Base-by-base conservation (phyloP, 2,113 vertebrate genomes). In the Circaetus gallicus region DNA sequence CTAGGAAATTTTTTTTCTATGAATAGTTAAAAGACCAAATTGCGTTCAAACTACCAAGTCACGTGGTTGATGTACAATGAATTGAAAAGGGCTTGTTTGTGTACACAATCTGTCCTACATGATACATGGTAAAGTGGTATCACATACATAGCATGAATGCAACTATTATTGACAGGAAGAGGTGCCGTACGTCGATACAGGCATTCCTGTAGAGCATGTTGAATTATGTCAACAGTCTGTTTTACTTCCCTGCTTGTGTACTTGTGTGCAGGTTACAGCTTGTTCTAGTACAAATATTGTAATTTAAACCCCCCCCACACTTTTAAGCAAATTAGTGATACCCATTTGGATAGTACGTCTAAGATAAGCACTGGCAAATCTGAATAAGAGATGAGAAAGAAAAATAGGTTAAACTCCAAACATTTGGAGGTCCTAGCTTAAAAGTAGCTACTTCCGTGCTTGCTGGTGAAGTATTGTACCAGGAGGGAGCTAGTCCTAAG, bases 231-330 rank as follows among this genome's bases (percentile, higher is more conserved):
- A 88, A 40, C 55, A 58, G 13, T 36, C 20, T 45, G 6, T 74
- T 74, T 52, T 43, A 42, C 22, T 52, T 70, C 5, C 2, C 11
- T 21, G 18, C 32, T 67, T 78, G 11, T 45, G 7, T 36, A 31
- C 38, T 32, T 40, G 15, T 40, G 11, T 79, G 11, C 21, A 42
- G 7, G 7, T 56, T 78, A 24, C n/a, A 72, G 40, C 32, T 79
- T 73, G 8, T 56, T 61, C 34, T 14, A 38, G 11, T 53, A 19
- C 40, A 32, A 26, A 4, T 70, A 42, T 63, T 80, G 69, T 58
- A 63, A 47, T 67, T 53, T 9, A 43, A 34, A 66, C 47, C 52
- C n/a, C 0, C 1, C 8, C 9, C 22, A n/a, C 0, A 1, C 34
- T 69, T 55, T 47, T 43, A 67, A 21, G 28, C 19, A 55, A 59